Conservation (phyloP, 2,888 invertebrate genomes). For the Congeria kusceri region DNA sequence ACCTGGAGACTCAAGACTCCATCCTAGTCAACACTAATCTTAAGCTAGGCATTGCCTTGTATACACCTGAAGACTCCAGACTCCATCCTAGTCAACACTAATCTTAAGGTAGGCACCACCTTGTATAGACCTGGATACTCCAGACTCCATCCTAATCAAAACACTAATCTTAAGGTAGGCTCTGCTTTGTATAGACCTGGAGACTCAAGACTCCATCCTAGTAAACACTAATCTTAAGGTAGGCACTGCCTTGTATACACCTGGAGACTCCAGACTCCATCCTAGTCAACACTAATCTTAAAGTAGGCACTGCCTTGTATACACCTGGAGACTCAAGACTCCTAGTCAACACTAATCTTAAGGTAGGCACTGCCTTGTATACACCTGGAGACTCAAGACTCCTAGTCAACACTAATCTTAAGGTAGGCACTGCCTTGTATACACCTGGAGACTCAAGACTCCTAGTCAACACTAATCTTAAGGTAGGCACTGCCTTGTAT, state of each 20-base stretch:
- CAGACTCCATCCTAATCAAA: neutral
- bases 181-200: neutral
- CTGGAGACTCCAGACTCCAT: slow-evolving; percentile 1
- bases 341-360: neutral
- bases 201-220: neutral
- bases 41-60: neutral
- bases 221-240: neutral
- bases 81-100: neutral
- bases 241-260: neutral
- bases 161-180: neutral
- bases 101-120: neutral
- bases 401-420: neutral
- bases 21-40: neutral
- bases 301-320: neutral
- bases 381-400: neutral
- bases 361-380: neutral
- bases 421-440: neutral
- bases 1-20: neutral
- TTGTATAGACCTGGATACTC: neutral
- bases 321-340: neutral
- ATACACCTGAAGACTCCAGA: neutral
- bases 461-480: neutral
- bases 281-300: neutral
- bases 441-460: neutral
- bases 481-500: neutral